Percentiles rank a stretch among this genome's conserved stretches.
phyloP scores from a whole-genome alignment of 2,113 vertebrate species.

The Syngnathoides biaculeatus region DNA sequence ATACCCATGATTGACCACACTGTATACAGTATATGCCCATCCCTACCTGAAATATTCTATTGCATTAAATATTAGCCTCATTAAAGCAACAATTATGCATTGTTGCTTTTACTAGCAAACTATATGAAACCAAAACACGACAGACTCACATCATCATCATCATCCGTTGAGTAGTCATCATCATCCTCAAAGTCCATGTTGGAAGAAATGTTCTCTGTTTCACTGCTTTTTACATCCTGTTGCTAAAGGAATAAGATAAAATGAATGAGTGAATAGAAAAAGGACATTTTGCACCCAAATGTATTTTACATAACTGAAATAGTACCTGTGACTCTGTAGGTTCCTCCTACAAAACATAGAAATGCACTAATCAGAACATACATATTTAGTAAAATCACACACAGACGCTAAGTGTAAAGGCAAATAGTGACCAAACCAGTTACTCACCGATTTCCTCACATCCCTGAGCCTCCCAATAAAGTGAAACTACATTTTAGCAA shows the following conservation, averaged over 20 bases:
- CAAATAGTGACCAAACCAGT: too few species aligned
- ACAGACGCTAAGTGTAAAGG: too few species aligned
- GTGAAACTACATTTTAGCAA: too few species aligned
- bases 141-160: constrained; percentile 60
- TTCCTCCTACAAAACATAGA: constrained; percentile 49
- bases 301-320: not conserved
- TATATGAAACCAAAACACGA: not conserved
- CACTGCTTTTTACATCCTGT: constrained; percentile 60
- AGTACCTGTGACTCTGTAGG: constrained; percentile 62
- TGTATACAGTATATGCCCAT: not conserved
- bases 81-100: not conserved
- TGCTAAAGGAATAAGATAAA: constrained; percentile 26
- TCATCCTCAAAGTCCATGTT: constrained; percentile 63
- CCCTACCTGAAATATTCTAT: not conserved
- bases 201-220: constrained; percentile 67
- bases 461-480: too few species aligned
- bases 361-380: not conserved
- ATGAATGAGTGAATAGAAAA: not conserved
- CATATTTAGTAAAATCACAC: not conserved
- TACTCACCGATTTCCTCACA: too few species aligned
- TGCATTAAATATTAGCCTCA: too few species aligned
- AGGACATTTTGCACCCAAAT: not conserved
- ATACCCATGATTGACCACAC: not conserved
- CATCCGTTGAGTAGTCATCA: constrained; percentile 63
- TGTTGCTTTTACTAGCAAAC: not conserved